phyloP scores from a whole-genome alignment of 2,888 invertebrate genomes.

The Dendrolimus houi region DNA sequence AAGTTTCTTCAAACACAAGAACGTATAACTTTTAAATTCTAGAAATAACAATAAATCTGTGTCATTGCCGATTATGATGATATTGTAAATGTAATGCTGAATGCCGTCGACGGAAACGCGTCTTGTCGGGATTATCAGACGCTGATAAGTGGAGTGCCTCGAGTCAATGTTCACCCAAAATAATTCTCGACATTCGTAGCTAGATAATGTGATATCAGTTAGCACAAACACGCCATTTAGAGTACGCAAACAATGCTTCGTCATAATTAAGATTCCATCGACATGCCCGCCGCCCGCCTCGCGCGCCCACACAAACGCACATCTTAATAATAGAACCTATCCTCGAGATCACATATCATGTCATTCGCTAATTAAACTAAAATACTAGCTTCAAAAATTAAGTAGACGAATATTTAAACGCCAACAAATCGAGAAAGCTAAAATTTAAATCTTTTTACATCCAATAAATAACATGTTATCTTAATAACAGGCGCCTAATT shows the following conservation, averaged over 20 bases:
- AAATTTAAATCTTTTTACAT: background rate
- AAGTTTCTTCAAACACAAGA: constrained; percentile 23
- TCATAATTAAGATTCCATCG: constrained; percentile 54
- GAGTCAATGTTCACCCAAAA: constrained; percentile 64
- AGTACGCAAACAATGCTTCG: constrained; percentile 61
- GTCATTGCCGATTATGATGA: constrained; percentile 27
- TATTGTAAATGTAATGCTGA: constrained; percentile 13
- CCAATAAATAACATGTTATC: background rate
- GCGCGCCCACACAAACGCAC: background rate
- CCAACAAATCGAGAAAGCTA: background rate
- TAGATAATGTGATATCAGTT: constrained; percentile 49
- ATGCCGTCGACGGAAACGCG: constrained; percentile 35
- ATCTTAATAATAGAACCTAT: background rate
- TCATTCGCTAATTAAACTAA: background rate
- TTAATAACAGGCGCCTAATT: background rate
- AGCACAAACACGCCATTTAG: constrained; percentile 62
- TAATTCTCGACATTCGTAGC: constrained; percentile 56
- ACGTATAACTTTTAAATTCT: constrained; percentile 8
- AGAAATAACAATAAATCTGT: constrained; percentile 27
- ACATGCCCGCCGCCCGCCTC: constrained; percentile 14
- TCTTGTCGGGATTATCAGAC: constrained; percentile 45
- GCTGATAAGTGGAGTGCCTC: constrained; percentile 49
- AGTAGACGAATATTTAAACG: background rate
- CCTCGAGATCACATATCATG: background rate
- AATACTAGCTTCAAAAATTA: background rate